Evolutionary conservation across 2,888 invertebrate genomes (phyloP).

Genomic region (Agrilus biguttatus): DNA sequence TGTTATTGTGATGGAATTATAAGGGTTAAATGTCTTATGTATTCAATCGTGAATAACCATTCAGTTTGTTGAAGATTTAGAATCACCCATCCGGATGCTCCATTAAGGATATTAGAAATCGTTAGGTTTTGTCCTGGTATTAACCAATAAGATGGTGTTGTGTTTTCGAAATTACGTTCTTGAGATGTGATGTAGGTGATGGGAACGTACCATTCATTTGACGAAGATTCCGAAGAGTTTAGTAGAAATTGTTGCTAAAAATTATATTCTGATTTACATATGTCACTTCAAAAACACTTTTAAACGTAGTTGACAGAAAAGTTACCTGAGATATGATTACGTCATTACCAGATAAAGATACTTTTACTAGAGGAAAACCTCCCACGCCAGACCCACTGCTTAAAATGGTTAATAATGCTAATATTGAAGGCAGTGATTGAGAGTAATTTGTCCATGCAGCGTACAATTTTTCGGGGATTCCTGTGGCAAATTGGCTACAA

Average conservation of each 20-base stretch:
- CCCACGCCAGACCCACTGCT: conserved; percentile 45
- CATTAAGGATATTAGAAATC: conserved; percentile 2
- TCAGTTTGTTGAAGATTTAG: conserved; percentile 46
- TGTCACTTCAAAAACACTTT: conserved; percentile 4
- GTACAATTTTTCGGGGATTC: conserved; percentile 37
- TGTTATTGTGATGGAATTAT: too few species aligned
- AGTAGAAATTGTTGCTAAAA: conserved; percentile 13
- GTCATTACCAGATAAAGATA: conserved; percentile 17
- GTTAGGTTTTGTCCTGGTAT: conserved; percentile 1
- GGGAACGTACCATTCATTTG: conserved; percentile 31
- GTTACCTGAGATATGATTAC: conserved; percentile 12
- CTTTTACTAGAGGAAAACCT: conserved; percentile 43
- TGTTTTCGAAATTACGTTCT: conserved; percentile 25
- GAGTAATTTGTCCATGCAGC: conserved; percentile 26
- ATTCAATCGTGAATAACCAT: not conserved
- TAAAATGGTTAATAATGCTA: conserved; percentile 28
- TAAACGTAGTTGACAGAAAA: too few species aligned
- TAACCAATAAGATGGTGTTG: conserved; percentile 23
- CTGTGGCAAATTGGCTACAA: conserved; percentile 29
- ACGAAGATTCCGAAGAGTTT: not conserved
- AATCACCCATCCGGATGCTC: conserved; percentile 34
- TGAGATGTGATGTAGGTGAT: conserved; percentile 33
- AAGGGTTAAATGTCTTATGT: conserved; percentile 4
- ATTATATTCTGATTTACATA: not conserved
- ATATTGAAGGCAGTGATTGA: conserved; percentile 6